Evolutionary conservation across 2,888 invertebrate species (phyloP), one percentile per base, ranked within the genome.

Genomic region (Morpho deidamia): DNA sequence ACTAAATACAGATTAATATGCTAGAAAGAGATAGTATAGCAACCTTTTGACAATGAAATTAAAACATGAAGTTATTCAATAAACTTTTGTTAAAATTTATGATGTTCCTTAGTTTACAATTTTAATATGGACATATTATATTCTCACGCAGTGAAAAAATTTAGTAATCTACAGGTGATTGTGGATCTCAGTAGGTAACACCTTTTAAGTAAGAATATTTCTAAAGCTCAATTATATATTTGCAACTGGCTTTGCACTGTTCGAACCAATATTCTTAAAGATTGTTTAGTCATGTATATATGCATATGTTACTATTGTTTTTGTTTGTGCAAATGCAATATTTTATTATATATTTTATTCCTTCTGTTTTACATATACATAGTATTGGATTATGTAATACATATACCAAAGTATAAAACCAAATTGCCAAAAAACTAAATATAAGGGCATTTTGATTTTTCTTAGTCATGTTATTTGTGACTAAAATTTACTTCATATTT

Each of bases 121-220:
- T 46, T 38, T 23, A 38, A 46, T 11, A 38, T 39, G 11, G 12
- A 23, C 11, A 11, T 11, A 32, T 43, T 5, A 23, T 5, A 23
- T 5, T 23, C 23, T 23, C 5, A 5, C 1, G 23, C 23, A 23
- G 23, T 23, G 23, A 23, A 23, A 38, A 65, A 74, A 72, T 85
- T 83, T 80, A 84, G 84, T 86, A 86, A 86, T 74, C 80, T 84
- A 81, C 83, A 85, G 76, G 76, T 85, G 88, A 85, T 85, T 89
- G 87, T 86, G 81, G 86, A 87, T 87, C 87, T 88, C 88, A 87
- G 74, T 84, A 84, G 81, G 70, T 76, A 65, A 66, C 63, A 67
- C 59, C 63, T 7, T 64, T 62, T 76, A 79, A 66, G 68, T 71
- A 69, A 68, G 61, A 68, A 62, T 67, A 54, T 76, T 75, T 74